A percentile compares a stretch with the other conserved stretches of the same genome.
phyloP scores from a whole-genome alignment of 2,113 vertebrate genomes.

The Telmatochromis brachygnathus region DNA sequence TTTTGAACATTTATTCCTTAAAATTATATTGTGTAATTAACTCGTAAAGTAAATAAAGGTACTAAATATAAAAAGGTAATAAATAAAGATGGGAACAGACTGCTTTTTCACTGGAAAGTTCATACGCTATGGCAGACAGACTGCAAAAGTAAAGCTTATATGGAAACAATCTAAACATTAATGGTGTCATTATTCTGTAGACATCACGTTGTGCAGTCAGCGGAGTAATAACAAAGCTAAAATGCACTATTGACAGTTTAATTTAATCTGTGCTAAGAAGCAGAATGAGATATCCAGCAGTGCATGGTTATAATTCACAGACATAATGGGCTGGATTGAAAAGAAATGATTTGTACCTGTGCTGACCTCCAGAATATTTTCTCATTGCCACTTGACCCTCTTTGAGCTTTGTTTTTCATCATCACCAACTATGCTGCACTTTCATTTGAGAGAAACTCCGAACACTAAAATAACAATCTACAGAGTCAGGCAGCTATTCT shows the following conservation, averaged over 20 bases:
- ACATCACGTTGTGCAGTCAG: neutral
- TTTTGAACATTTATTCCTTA: neutral
- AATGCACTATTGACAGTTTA: neutral
- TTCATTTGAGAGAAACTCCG: neutral
- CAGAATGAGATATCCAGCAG: neutral
- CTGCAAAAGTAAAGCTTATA: neutral
- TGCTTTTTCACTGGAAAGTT: neutral
- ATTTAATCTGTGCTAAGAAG: neutral
- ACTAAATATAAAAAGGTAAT: neutral
- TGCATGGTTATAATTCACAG: neutral
- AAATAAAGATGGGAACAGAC: neutral
- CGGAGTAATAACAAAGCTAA: neutral
- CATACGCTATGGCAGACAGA: neutral
- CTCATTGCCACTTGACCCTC: neutral
- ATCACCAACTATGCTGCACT: neutral
- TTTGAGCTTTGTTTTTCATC: neutral
- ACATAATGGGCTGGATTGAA: neutral
- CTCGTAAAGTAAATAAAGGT: neutral
- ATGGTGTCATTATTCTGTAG: neutral
- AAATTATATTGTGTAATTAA: neutral
- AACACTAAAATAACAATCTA: neutral
- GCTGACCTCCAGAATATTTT: neutral
- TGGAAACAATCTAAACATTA: neutral
- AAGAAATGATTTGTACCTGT: neutral
- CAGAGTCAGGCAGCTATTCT: neutral